Percentiles rank a stretch among this genome's conserved stretches.
Evolutionary conservation across 2,888 invertebrate genomes (phyloP).

Genomic region (Ischnus inquisitorius): DNA sequence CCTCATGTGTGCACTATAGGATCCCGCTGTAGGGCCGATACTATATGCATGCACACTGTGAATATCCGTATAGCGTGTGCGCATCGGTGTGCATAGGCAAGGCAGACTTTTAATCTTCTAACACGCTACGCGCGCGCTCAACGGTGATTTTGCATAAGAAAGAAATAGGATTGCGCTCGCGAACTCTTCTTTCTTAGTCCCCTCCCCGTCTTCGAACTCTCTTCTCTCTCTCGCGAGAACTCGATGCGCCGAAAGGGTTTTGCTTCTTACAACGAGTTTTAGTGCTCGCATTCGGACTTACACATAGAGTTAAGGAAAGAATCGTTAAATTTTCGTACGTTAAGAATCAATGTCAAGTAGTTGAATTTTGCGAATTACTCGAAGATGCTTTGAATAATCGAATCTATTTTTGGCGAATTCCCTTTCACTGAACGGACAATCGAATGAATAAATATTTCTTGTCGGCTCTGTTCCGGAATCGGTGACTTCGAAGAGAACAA

Average conservation of each 20-base stretch:
- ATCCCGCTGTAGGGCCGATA: constrained; percentile 31
- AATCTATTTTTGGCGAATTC: no score
- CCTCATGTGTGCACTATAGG: constrained; percentile 20
- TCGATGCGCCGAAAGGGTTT: constrained; percentile 36
- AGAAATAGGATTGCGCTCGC: constrained; percentile 81
- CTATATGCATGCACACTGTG: constrained; percentile 45
- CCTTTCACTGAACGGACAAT: background rate
- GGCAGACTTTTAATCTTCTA: constrained; percentile 83
- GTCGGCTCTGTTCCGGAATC: background rate
- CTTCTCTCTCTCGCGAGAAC: constrained; percentile 24
- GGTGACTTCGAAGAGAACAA: background rate
- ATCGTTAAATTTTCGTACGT: background rate
- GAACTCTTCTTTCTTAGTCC: constrained; percentile 31
- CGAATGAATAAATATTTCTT: constrained; percentile 5
- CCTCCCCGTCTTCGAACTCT: constrained; percentile 36
- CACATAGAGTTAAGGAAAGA: background rate
- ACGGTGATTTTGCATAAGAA: constrained; percentile 83
- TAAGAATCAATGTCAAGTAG: no score
- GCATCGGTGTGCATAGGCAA: constrained; percentile 57
- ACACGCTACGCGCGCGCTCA: constrained; percentile 79
- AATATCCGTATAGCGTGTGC: constrained; percentile 28
- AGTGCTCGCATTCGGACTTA: background rate
- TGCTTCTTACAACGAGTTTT: constrained; percentile 4
- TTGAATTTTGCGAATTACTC: no score
- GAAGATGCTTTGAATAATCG: background rate